A percentile compares a stretch with the other conserved stretches of the same genome.
phyloP scores from a whole-genome alignment of 2,888 invertebrate species.

The Syritta pipiens region DNA sequence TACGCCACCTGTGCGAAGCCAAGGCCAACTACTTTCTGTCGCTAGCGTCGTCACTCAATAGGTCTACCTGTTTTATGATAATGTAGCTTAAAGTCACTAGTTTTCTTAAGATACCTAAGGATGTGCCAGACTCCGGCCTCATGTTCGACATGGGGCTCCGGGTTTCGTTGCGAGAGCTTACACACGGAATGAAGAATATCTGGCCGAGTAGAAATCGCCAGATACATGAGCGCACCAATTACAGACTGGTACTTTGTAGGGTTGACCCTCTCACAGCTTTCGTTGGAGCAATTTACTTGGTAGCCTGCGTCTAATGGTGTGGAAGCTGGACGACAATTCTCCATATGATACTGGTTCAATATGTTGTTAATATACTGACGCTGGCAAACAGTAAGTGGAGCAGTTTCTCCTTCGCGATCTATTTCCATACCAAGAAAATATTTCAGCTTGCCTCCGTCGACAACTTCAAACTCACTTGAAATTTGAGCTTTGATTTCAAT shows the following conservation, averaged over 20 bases:
- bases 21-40: constrained; percentile 52
- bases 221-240: constrained; percentile 55
- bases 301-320: constrained; percentile 65
- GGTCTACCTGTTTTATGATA: constrained; percentile 14
- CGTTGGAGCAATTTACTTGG: neutral
- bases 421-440: constrained; percentile 67
- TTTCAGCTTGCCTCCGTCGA: constrained; percentile 43
- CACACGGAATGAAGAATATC: constrained; percentile 68
- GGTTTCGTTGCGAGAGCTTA: constrained; percentile 65
- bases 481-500: constrained; percentile 39
- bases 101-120: constrained; percentile 41
- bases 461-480: constrained; percentile 37
- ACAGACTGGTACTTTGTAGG: constrained; percentile 41
- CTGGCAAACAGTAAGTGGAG: constrained; percentile 48
- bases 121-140: constrained; percentile 57
- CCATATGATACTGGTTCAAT: constrained; percentile 59
- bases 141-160: constrained; percentile 47
- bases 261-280: neutral
- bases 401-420: constrained; percentile 45
- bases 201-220: constrained; percentile 41
- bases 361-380: constrained; percentile 56
- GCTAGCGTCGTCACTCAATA: constrained; percentile 17
- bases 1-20: constrained; percentile 12
- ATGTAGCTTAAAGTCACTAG: constrained; percentile 13
- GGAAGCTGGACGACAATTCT: constrained; percentile 53